Evolutionary conservation across 2,113 vertebrate species (phyloP).

Genomic region (Xenopus tropicalis): UCB_Xtro_10.0 CM004449.2:101662001-101662500

Average conservation of each 20-base stretch:
- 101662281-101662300: slow-evolving; percentile 27
- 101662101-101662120: slow-evolving; percentile 8
- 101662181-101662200: slow-evolving; percentile 10
- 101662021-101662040: no score
- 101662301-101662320: slow-evolving; percentile 29
- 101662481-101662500: no score
- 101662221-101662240: slow-evolving; percentile 23
- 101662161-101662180: slow-evolving; percentile 16
- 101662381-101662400: no score
- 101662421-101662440: no score
- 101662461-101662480: no score
- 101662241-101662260: slow-evolving; percentile 28
- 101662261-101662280: slow-evolving; percentile 15
- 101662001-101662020: no score
- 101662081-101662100: not conserved
- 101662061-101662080: not conserved
- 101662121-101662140: not conserved
- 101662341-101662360: slow-evolving; percentile 26
- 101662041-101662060: not conserved
- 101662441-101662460: no score
- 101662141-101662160: not conserved
- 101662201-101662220: slow-evolving; percentile 34
- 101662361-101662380: slow-evolving; percentile 7
- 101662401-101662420: no score
- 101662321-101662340: slow-evolving; percentile 22